A percentile compares a stretch with the other conserved stretches of the same genome.
phyloP scores from a whole-genome alignment of 2,888 invertebrate genomes.

The Pterostichus niger region DNA sequence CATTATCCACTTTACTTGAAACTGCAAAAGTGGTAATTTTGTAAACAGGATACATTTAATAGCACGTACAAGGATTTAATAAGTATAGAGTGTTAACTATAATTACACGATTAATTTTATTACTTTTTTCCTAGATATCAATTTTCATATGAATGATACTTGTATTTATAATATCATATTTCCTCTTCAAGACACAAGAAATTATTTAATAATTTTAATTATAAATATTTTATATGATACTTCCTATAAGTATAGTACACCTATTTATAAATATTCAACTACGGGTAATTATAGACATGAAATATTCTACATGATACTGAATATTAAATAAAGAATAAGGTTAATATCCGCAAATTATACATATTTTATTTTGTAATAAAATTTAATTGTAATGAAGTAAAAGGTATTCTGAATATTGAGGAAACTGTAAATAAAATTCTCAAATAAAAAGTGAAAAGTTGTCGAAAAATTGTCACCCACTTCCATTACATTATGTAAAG shows the following conservation, averaged over 20 bases:
- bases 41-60: constrained; percentile 29
- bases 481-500: constrained; percentile 11
- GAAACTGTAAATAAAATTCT: constrained; percentile 30
- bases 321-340: constrained; percentile 15
- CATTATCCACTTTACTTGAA: constrained; percentile 2
- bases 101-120: constrained; percentile 41
- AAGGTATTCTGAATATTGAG: constrained; percentile 1
- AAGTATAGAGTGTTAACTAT: neutral
- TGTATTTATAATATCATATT: constrained; percentile 29
- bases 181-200: constrained; percentile 10
- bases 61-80: neutral
- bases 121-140: constrained; percentile 18
- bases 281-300: neutral
- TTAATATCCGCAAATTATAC: constrained; percentile 31
- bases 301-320: constrained; percentile 17
- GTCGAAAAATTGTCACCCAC: constrained; percentile 3
- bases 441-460: constrained; percentile 32
- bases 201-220: constrained; percentile 32
- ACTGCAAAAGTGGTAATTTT: neutral
- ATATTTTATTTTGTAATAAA: constrained; percentile 7
- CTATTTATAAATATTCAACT: constrained; percentile 47
- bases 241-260: constrained; percentile 11
- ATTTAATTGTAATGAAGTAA: constrained; percentile 1
- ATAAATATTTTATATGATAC: constrained; percentile 28
- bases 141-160: constrained; percentile 3